These are phyloP conservation scores for Heliconius himera DNA, from an alignment of 1,140 invertebrate genomes.

Conservation along the genomic window DNA sequence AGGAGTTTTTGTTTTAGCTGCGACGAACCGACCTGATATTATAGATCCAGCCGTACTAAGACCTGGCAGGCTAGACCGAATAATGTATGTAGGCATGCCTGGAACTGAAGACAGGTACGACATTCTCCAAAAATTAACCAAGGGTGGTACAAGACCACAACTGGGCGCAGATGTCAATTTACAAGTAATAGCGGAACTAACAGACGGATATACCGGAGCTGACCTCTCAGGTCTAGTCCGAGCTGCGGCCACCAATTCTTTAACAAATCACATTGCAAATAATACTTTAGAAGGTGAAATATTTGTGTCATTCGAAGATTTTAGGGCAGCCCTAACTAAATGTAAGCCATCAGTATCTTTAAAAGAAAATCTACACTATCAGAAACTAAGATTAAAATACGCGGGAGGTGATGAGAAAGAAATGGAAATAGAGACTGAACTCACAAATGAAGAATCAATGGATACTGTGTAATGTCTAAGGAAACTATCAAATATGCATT, in stretches of 20 bases:
- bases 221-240: constrained; percentile 90
- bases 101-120: constrained; percentile 89
- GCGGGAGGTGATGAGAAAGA: constrained; percentile 76
- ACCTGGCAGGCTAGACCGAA: constrained; percentile 96
- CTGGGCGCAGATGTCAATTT: constrained; percentile 90
- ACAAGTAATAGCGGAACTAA: constrained; percentile 85
- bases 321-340: constrained; percentile 86
- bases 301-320: constrained; percentile 79
- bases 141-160: constrained; percentile 90
- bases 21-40: constrained; percentile 98
- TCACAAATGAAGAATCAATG: constrained; percentile 75
- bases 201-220: constrained; percentile 94
- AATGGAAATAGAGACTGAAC: constrained; percentile 80
- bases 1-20: constrained; percentile 96
- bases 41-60: constrained; percentile 97
- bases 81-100: constrained; percentile 97
- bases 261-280: constrained; percentile 82
- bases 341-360: constrained; percentile 90
- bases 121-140: constrained; percentile 95
- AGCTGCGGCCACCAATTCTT: constrained; percentile 90
- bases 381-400: constrained; percentile 82
- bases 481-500: neutral
- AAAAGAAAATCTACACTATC: constrained; percentile 85
- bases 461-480: constrained; percentile 63
- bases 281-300: constrained; percentile 66